These are phyloP conservation scores for Rhinopomastus cyanomelas DNA, from an alignment of 2,113 vertebrate genomes.

Conservation along the genomic window DNA sequence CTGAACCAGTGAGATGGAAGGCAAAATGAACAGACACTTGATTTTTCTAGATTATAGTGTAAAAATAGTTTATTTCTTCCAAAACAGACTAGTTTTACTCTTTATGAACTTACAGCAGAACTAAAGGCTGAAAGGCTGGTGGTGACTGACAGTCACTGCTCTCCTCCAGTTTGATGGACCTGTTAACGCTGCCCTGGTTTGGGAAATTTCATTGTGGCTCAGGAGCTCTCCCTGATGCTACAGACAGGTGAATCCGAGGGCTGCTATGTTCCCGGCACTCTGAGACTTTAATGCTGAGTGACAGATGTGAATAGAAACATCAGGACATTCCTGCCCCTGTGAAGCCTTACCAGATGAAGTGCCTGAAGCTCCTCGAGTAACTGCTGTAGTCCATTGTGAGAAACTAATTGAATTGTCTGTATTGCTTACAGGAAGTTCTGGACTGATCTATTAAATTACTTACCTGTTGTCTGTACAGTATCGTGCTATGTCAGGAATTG, in stretches of 20 bases:
- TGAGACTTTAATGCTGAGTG: constrained; percentile 4
- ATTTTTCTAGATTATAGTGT: neutral
- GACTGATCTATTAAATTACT: constrained; percentile 49
- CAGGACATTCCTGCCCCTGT: neutral
- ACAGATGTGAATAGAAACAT: constrained; percentile 7
- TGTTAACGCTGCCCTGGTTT: neutral
- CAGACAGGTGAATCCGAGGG: neutral
- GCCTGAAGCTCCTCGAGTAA: constrained; percentile 32
- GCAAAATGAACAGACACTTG: neutral
- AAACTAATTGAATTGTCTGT: constrained; percentile 55
- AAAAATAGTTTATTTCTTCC: neutral
- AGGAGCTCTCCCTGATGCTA: neutral
- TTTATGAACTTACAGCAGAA: neutral
- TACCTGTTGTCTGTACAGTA: constrained; percentile 37
- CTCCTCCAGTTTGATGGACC: neutral
- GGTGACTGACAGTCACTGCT: neutral
- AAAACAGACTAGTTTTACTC: neutral
- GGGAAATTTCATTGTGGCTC: neutral
- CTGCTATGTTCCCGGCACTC: rapidly evolving
- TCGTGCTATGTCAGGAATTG: constrained; percentile 25
- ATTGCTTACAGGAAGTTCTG: constrained; percentile 63
- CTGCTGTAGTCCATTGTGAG: constrained; percentile 29
- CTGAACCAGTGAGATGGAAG: neutral
- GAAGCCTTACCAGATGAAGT: constrained; percentile 24
- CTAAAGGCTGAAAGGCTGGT: neutral